Evolutionary conservation across 2,888 invertebrate species (phyloP), one percentile per base, ranked within the genome.

Genomic region (Tryphoninae sp.): DNA sequence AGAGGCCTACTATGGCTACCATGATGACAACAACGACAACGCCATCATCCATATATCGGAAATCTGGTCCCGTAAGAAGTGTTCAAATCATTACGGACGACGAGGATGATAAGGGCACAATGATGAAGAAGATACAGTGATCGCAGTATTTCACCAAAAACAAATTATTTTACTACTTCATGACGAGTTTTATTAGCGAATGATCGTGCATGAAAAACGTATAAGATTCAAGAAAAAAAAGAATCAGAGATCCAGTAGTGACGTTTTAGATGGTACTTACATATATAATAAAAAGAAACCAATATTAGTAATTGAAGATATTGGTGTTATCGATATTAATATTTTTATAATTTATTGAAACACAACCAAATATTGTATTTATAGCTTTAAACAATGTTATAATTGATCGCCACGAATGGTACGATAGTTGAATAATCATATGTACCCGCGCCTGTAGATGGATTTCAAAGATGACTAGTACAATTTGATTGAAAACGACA

Each of bases 31-130:
- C 82, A 2, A 82, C 82, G 1, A 91, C 92, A 3, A 79, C 88
- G 6, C 84, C 87, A 7, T 65, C 88, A 1, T 80, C 93, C 87
- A 91, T 85, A 61, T 92, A 89, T 92, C 94, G 77, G 93, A 94
- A 84, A 85, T 87, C 84, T 81, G 93, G 83, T 90, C 95, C 95
- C 72, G 94, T 95, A 22, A 93, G 96, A 85, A 96, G 95, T 89
- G 95, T 96, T 33, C 95, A 96, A 90, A 95, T 96, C 86, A 92
- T 96, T 42, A 95, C 95, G 0, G 95, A 96, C 87, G 93, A 80
- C 86, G 93, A 83, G 88, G 93, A 86, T 2, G 91, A 89, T 9
- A 91, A 90, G 80, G 91, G 89, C 22, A 79, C 80, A 8, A 86
- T 86, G 84, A 89, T 86, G 75, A 92, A 90, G 76, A 91, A 90